Evolutionary conservation across 2,113 vertebrate genomes (phyloP).

Genomic region (Tinamus guttatus): DNA sequence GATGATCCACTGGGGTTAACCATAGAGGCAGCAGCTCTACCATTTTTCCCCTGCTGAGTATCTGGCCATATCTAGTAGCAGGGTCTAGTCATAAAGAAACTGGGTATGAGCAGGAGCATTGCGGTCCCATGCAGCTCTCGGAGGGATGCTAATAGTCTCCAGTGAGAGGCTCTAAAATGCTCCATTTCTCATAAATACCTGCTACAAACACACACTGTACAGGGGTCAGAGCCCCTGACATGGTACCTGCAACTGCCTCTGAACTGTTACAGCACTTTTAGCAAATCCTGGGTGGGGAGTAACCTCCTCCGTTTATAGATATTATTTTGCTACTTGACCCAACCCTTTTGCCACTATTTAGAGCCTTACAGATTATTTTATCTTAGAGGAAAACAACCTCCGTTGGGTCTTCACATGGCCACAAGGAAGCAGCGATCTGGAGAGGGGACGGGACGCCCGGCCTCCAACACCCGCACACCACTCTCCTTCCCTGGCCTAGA

Average conservation of each 20-base stretch:
- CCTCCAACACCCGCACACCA: no score
- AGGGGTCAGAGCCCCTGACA: accelerated
- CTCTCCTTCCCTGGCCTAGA: no score
- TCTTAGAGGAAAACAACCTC: background rate
- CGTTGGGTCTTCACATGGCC: background rate
- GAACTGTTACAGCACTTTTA: background rate
- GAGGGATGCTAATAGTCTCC: background rate
- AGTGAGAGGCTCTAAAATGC: background rate
- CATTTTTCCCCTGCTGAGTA: background rate
- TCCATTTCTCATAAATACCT: background rate
- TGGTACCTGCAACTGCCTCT: background rate
- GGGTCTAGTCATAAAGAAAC: background rate
- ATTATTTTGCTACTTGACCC: background rate
- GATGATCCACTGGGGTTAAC: background rate
- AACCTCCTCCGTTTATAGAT: background rate
- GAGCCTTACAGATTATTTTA: background rate
- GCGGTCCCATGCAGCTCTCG: background rate
- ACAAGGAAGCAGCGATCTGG: no score
- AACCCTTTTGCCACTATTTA: background rate
- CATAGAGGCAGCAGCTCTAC: background rate
- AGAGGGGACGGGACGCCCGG: background rate
- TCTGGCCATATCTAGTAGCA: background rate
- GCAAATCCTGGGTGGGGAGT: background rate
- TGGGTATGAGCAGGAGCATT: background rate
- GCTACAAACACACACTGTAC: background rate